A percentile compares a stretch with the other conserved stretches of the same genome.
phyloP scores from a whole-genome alignment of 2,113 vertebrate genomes.

The Protobothrops mucrosquamatus region DNA sequence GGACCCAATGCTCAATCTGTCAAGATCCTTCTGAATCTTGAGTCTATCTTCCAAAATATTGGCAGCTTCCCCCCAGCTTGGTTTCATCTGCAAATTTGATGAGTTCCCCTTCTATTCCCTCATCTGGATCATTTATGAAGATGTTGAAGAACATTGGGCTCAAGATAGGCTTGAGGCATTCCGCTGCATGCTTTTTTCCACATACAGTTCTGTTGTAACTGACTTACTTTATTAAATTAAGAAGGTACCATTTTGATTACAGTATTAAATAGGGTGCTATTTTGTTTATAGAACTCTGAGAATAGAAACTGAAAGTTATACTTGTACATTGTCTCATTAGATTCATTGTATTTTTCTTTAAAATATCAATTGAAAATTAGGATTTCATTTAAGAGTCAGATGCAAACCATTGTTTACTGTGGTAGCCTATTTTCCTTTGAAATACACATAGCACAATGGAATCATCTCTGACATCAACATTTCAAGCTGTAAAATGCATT shows the following conservation, averaged over 20 bases:
- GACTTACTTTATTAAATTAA: constrained; percentile 28
- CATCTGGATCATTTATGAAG: no score
- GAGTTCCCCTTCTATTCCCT: no score
- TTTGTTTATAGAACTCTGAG: background rate
- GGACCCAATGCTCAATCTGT: no score
- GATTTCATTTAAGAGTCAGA: constrained; percentile 66
- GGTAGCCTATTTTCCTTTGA: constrained; percentile 71
- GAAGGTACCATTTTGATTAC: background rate
- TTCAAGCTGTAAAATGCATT: constrained; percentile 65
- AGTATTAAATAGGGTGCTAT: constrained; percentile 17
- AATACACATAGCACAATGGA: constrained; percentile 69
- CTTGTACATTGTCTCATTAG: background rate
- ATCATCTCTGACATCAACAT: constrained; percentile 67
- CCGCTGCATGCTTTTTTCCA: no score
- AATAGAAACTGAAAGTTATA: background rate
- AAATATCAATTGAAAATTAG: constrained; percentile 56
- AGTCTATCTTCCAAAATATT: no score
- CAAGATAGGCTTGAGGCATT: no score
- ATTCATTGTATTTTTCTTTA: constrained; percentile 46
- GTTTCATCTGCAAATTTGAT: no score
- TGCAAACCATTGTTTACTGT: constrained; percentile 61
- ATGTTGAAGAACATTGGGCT: no score
- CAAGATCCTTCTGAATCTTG: no score
- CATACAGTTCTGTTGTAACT: background rate
- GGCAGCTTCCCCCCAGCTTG: no score